phyloP scores from a whole-genome alignment of 37 sponge, comb jelly and placozoan genomes.

The Axinella damicornis region DNA sequence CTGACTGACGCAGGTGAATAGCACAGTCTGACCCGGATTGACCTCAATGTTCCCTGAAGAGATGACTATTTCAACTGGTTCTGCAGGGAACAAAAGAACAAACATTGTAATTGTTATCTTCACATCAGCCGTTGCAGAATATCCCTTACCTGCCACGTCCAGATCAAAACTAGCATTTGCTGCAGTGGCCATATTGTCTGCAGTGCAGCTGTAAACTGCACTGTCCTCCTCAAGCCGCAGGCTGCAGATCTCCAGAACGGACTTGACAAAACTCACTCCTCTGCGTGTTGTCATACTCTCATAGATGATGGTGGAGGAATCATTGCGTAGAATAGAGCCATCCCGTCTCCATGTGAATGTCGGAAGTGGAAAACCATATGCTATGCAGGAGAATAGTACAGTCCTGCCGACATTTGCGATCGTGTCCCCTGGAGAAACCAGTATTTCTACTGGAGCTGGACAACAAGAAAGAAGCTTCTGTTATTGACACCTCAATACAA shows the following conservation, averaged over 20 bases:
- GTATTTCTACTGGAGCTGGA: too few species aligned
- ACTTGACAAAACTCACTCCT: too few species aligned
- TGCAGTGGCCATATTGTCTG: not conserved
- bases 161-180: not conserved
- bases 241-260: not conserved
- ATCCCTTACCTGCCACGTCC: not conserved
- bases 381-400: constrained; percentile 20
- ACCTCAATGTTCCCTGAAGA: not conserved
- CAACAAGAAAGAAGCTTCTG: too few species aligned
- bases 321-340: not conserved
- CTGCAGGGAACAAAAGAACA: not conserved
- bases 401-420: not conserved
- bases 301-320: not conserved
- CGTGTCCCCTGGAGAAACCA: not conserved
- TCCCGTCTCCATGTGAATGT: constrained; percentile 12
- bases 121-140: too few species aligned
- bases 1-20: not conserved
- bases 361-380: constrained; percentile 41
- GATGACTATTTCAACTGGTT: not conserved
- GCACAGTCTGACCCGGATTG: not conserved
- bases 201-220: not conserved
- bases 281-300: too few species aligned
- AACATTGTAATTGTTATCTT: too few species aligned
- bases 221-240: not conserved
- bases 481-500: too few species aligned